Evolutionary conservation across 2,113 vertebrate genomes (phyloP).

Genomic region (Lagopus leucura): DNA sequence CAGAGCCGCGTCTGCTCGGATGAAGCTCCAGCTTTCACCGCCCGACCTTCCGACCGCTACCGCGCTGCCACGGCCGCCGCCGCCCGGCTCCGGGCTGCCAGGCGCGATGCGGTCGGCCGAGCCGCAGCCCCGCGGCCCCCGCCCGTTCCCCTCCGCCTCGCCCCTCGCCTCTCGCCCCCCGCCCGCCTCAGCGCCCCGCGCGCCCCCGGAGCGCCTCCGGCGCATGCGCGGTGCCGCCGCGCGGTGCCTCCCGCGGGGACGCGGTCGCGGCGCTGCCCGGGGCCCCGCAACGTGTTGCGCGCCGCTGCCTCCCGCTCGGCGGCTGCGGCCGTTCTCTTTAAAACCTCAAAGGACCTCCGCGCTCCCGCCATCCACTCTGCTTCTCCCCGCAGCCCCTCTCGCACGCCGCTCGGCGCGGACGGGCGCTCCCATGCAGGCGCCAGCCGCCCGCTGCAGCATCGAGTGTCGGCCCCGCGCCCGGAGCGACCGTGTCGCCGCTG

Average conservation of each 20-base stretch:
- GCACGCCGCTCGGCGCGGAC: neutral
- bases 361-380: neutral
- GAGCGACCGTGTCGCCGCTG: neutral
- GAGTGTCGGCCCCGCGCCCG: neutral
- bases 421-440: neutral
- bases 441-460: neutral
- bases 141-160: no score
- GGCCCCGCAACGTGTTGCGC: slow-evolving; percentile 8
- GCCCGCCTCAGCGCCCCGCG: neutral
- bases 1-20: neutral
- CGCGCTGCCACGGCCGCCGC: neutral
- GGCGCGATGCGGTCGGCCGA: no score
- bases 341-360: slow-evolving; percentile 5
- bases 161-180: no score
- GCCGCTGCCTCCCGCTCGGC: neutral
- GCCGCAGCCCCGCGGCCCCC: no score
- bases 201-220: neutral
- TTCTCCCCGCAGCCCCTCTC: neutral
- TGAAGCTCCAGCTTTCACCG: neutral
- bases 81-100: no score
- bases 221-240: slow-evolving; percentile 18
- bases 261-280: neutral
- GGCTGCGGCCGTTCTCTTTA: neutral
- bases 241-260: neutral
- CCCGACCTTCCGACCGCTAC: neutral